A percentile compares a stretch with the other conserved stretches of the same genome.
Evolutionary conservation across 2,113 vertebrate species (phyloP).

Genomic region (Dipodomys spectabilis): DNA sequence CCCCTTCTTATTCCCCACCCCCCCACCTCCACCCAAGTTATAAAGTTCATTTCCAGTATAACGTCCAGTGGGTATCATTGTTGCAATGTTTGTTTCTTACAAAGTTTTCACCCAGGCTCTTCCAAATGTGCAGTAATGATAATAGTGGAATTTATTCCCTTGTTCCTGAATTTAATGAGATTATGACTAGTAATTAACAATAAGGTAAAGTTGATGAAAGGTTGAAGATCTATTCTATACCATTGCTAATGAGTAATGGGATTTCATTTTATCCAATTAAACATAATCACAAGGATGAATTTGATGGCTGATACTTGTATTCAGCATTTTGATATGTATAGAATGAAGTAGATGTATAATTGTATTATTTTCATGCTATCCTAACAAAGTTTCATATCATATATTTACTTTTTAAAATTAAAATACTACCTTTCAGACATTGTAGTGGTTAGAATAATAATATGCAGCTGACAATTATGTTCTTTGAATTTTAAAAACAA

Average conservation of each 20-base stretch:
- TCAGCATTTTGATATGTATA: not conserved
- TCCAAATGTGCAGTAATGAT: not conserved
- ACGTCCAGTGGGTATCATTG: no score
- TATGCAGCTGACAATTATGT: not conserved
- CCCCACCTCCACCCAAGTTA: no score
- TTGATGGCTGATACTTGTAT: not conserved
- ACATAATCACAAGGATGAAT: not conserved
- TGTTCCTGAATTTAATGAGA: conserved; percentile 32
- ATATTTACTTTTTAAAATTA: conserved; percentile 34
- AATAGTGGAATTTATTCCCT: not conserved
- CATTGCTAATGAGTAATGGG: not conserved
- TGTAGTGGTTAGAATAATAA: not conserved
- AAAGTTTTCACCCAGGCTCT: not conserved
- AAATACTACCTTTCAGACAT: not conserved
- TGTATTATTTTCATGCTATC: not conserved
- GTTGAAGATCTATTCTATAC: conserved; percentile 23
- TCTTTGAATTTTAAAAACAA: not conserved
- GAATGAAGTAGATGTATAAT: not conserved
- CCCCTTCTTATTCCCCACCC: no score
- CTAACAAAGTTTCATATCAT: not conserved
- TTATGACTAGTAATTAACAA: not conserved
- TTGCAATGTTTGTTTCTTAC: no score
- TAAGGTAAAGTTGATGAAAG: not conserved
- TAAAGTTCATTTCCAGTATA: no score
- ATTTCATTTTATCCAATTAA: not conserved